Base-by-base conservation (phyloP, 2,113 vertebrate genomes). In the Cathartes aura region DNA sequence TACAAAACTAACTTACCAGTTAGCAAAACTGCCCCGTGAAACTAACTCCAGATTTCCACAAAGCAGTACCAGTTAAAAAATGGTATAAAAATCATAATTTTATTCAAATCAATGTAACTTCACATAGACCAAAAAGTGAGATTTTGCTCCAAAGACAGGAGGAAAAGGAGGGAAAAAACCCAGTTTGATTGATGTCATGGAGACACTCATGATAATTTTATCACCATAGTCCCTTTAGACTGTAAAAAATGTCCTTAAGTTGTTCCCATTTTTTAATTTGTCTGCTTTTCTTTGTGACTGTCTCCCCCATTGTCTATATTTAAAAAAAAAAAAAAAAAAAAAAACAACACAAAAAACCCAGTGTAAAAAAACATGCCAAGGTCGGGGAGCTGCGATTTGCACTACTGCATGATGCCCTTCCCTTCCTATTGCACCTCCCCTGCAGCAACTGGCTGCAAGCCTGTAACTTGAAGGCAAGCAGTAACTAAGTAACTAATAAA, bases 401-500 rank as follows among this genome's bases (percentile, higher is more conserved):
- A 38, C 45, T 20, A 42, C 66, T 86, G 89, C 70, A n/a, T 3
- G 52, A 71, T 67, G 93, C 89, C 89, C 85, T 83, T 79, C 94
- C 90, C 94, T 95, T 59, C 87, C 94, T 12, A 50, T 8, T 79
- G 87, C 87, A 93, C 64, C 92, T 72, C 71, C 93, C 96, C 96
- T 93, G 88, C 75, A 94, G 97, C 90, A 88, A 82, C 88, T 97
- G 96, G 95, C 96, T 93, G 79, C 95, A 83, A 96, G 97, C 95
- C 94, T 58, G 47, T 93, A 91, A 97, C 96, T 97, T 64, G 74
- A 66, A 97, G 97, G 96, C 96, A 97, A 81, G 95, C 96, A 96
- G 96, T 95, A 97, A 97, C 96, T 93, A 90, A 97, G 96, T 95
- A 97, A 97, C 97, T 97, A 97, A 97, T 97, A 97, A 97, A 97